Base-by-base conservation (phyloP, 2,113 vertebrate genomes). In the Lophura nycthemera region DNA sequence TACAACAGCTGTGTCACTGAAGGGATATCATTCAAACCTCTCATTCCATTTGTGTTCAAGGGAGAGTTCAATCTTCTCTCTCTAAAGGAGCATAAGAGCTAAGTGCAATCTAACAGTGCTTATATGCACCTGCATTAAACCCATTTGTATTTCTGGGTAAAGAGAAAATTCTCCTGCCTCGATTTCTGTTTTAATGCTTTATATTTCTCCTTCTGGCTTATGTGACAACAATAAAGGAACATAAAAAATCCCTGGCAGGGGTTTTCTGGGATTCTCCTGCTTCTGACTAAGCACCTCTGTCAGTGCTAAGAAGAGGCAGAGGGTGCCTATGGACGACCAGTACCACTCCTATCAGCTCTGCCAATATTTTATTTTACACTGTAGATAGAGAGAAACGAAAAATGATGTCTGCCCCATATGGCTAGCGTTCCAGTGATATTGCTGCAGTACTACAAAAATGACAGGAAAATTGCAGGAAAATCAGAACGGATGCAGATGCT, bases 401-500 rank as follows among this genome's bases (percentile, higher is more conserved):
- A 65, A 11, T 1, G 2, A 3, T 11, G 63, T 15, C 34, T 76
- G 10, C 19, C 30, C 63, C 29, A 4, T 43, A 52, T 47, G 17
- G 19, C 15, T n/a, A 75, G 47, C 19, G 5, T 20, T 64, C 4
- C 22, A 8, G 7, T 38, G 16, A 45, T 60, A 34, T 11, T 50
- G 30, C 1, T 47, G 22, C 32, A 78, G 47, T 18, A 40, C 22
- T 27, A 10, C 20, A 63, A 52, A 56, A 45, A 80, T 50, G 42
- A 30, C 24, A 83, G 38, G 65, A 52, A 56, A 36, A 80, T 45
- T 50, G 25, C 27, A 86, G 34, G 69, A 90, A 81, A 81, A 25
- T 3, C 22, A 12, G 14, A 18, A 14, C 0, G 4, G 20, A 22
- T 0, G 0, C 5, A 29, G 17, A 38, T 56, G 52, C 15, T 54